Conservation (phyloP, 2,797 vertebrate species). For the Ibycter americanus region DNA sequence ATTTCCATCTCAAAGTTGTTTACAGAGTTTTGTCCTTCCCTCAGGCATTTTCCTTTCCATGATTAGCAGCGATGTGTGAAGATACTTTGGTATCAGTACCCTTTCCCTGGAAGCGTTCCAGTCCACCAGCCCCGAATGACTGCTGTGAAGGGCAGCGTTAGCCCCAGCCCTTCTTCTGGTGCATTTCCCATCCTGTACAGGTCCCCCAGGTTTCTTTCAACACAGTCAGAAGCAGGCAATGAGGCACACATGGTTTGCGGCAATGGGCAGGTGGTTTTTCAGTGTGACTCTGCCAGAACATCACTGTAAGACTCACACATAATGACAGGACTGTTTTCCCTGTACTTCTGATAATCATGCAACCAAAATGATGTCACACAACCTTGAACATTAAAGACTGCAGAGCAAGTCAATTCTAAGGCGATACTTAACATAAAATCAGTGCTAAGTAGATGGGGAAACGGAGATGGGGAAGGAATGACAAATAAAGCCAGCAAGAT, state of each 20-base stretch:
- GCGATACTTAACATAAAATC: slow-evolving; percentile 25
- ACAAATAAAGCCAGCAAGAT: background rate
- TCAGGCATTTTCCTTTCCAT: slow-evolving; percentile 23
- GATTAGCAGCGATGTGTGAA: slow-evolving; percentile 44
- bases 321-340: background rate
- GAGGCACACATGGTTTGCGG: background rate
- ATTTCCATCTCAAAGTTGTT: slow-evolving; percentile 48
- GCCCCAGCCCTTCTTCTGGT: background rate
- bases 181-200: background rate
- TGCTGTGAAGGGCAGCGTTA: background rate
- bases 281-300: background rate
- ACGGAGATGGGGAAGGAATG: background rate
- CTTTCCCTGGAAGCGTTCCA: slow-evolving; percentile 37
- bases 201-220: background rate
- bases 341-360: background rate
- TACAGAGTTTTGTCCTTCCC: slow-evolving; percentile 57
- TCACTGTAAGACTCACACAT: background rate
- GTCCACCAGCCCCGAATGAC: background rate
- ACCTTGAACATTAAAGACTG: background rate
- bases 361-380: background rate
- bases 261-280: background rate
- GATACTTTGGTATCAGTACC: slow-evolving; percentile 42
- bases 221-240: background rate
- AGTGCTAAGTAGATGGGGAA: background rate
- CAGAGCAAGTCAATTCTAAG: background rate